phyloP scores from a whole-genome alignment of 1,140 invertebrate species.

The Lepidurus couesii region DNA sequence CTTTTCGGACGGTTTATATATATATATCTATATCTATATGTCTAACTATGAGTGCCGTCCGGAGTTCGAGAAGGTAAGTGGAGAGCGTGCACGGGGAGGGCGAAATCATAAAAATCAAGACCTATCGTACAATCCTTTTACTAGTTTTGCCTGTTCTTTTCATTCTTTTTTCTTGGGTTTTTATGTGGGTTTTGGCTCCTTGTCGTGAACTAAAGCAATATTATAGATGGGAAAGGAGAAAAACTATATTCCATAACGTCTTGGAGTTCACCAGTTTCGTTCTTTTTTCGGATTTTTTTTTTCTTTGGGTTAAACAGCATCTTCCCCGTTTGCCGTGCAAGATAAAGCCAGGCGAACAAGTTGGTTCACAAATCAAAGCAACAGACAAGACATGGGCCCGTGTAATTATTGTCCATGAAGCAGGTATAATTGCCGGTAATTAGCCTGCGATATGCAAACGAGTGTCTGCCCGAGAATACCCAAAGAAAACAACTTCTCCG shows the following conservation, averaged over 20 bases:
- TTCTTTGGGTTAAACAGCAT: not conserved
- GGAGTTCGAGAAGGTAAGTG: too few relatives aligned
- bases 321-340: not conserved
- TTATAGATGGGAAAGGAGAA: not conserved
- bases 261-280: not conserved
- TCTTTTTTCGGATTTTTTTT: not conserved
- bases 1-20: not conserved
- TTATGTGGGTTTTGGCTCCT: not conserved
- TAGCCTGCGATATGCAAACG: conserved; percentile 18
- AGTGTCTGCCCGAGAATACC: not conserved
- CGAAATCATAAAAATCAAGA: conserved; percentile 11
- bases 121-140: not conserved
- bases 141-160: not conserved
- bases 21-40: too few relatives aligned
- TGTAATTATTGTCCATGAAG: conserved; percentile 22
- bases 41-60: too few relatives aligned
- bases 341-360: not conserved
- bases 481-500: not conserved
- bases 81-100: not conserved
- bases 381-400: conserved; percentile 16
- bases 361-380: conserved; percentile 19
- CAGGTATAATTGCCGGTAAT: conserved; percentile 18
- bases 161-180: not conserved
- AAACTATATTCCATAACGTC: conserved; percentile 22
- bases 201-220: conserved; percentile 11